Base-by-base conservation (phyloP, 2,797 vertebrate genomes). In the Liparis tanakae region DNA sequence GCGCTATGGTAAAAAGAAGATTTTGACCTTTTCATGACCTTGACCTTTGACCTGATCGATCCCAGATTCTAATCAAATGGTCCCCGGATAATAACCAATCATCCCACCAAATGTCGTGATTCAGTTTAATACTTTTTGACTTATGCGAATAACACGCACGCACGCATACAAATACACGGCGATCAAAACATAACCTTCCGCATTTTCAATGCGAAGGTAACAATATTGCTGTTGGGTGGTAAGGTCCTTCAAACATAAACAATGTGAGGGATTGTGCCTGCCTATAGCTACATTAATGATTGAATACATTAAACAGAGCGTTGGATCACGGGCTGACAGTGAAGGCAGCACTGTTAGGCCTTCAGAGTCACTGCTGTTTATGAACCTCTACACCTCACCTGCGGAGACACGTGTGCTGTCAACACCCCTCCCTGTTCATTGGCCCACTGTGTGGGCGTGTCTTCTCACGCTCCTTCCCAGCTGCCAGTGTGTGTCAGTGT, bases 171-270 rank as follows among this genome's bases (percentile, higher is more conserved):
- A 30, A 30, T n/a, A n/a, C n/a, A n/a, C n/a, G n/a, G n/a, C n/a
- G n/a, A n/a, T 30, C 25, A 30, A 30, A 30, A 30, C 25, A 30
- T 30, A 30, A 30, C 25, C 25, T 30, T 30, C 25, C 25, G 25
- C 25, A 30, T 30, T 30, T 30, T 30, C 25, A 30, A 30, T 30
- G 25, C 25, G 25, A 30, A 30, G 25, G 25, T 30, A 30, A 30
- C 25, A 30, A 30, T 30, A 30, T 30, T 30, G 22, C 54, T 51
- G 13, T 36, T 1, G 44, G 64, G 56, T 60, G 30, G 1, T 10
- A 53, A 39, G 70, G 67, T 41, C 74, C 54, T 78, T 74, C 67
- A 80, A 54, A 74, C 25, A 20, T 36, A 51, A 44, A 46, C 20
- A 20, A n/a, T 25, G 37, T 30, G 14, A 53, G 58, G 14, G 33